A percentile compares a stretch with the other conserved stretches of the same genome.
Evolutionary conservation across 2,797 vertebrate genomes (phyloP).

Genomic region (Synaphobranchus kaupii): DNA sequence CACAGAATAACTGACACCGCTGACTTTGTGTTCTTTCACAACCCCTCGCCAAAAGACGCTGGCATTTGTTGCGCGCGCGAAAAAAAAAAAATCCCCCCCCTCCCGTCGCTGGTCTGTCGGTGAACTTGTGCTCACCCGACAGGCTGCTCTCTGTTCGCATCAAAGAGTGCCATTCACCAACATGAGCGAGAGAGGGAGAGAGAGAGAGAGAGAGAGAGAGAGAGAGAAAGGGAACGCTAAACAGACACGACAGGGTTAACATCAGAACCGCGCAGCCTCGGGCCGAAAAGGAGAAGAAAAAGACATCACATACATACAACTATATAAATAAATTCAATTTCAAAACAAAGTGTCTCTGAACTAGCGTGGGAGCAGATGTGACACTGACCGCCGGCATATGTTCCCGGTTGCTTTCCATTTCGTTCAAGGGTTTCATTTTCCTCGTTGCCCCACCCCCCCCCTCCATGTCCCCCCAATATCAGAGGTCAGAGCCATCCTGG

Average conservation of each 20-base stretch:
- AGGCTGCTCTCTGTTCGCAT: constrained; percentile 21
- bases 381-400: constrained; percentile 29
- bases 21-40: background rate
- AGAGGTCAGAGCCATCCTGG: constrained; percentile 49
- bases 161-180: constrained; percentile 37
- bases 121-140: constrained; percentile 29
- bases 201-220: constrained; percentile 1
- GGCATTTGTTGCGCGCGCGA: background rate
- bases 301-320: constrained; percentile 20
- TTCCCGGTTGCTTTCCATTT: constrained; percentile 32
- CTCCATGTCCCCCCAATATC: constrained; percentile 22
- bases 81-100: background rate
- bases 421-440: constrained; percentile 33
- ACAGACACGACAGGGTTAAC: constrained; percentile 14
- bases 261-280: constrained; percentile 1
- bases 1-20: background rate
- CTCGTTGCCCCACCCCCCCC: constrained; percentile 21
- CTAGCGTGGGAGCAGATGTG: constrained; percentile 38
- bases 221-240: constrained; percentile 8
- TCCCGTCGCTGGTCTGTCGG: background rate
- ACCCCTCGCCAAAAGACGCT: background rate
- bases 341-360: constrained; percentile 35
- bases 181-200: background rate
- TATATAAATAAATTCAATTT: constrained; percentile 29
- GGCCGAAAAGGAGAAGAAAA: background rate